These are phyloP conservation scores for Aphaenogaster ashmeadi DNA, from an alignment of 1,140 invertebrate genomes.

Conservation along the genomic window DNA sequence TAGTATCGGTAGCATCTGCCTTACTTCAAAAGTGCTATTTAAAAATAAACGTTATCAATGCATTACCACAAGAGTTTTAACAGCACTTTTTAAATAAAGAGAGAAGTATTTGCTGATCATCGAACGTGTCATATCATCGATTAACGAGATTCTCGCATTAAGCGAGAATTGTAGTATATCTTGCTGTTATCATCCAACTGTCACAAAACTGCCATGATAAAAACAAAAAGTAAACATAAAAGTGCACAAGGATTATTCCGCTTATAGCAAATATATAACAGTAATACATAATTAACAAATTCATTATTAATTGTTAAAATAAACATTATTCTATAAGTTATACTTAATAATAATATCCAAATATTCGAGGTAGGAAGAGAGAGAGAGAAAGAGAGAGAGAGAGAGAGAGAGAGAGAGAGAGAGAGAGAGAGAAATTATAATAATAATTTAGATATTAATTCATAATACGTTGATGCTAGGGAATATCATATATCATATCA, in stretches of 20 bases:
- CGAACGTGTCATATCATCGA: neutral
- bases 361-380: neutral
- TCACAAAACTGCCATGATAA: slow-evolving; percentile 18
- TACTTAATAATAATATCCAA: no score
- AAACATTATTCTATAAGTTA: no score
- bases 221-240: slow-evolving; percentile 3
- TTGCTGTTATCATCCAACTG: slow-evolving; percentile 21
- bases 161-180: slow-evolving; percentile 6
- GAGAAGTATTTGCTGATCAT: neutral
- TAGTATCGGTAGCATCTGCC: neutral
- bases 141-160: slow-evolving; percentile 30
- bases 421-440: no score
- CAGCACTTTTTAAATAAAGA: neutral
- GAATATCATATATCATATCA: neutral
- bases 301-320: no score
- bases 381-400: neutral
- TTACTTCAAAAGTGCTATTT: slow-evolving; percentile 7
- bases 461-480: neutral
- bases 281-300: neutral
- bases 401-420: neutral
- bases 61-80: neutral
- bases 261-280: neutral
- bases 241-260: neutral
- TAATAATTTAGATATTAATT: neutral
- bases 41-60: slow-evolving; percentile 5